Base-by-base conservation (phyloP, 2,888 invertebrate species). In the Abrostola tripartita region DNA sequence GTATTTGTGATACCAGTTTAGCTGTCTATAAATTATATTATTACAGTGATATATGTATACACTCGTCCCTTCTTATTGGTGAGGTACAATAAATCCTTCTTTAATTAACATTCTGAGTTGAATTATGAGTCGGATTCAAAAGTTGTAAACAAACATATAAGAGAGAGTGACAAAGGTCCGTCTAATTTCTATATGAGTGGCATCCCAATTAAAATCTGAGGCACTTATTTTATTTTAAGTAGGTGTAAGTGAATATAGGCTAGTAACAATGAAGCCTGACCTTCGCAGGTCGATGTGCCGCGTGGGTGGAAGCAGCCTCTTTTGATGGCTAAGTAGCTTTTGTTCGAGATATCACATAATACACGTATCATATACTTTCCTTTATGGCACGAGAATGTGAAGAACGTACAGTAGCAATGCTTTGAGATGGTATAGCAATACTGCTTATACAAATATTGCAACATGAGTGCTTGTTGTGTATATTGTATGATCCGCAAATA, bases 241-340 rank as follows among this genome's bases (percentile, higher is more conserved):
- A 59, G 55, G 51, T 55, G 47, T 59, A 58, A n/a, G 40, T 61
- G 55, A 36, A 53, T 59, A 51, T 35, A 75, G 42, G 37, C 12
- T 44, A 7, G 14, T 44, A 14, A 6, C 5, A 50, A 36, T 35
- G 14, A 47, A 24, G 41, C 35, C 49, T 70, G 75, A 72, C 77
- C 75, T 78, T 71, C 76, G n/a, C 42, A 52, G 72, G 66, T 67
- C 67, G 68, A 68, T 74, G 78, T 56, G 62, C 74, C 52, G 50
- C 61, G 78, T 78, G 65, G 78, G 76, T 47, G 54, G 65, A 6
- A 47, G 44, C 51, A 55, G 56, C 44, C 57, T 54, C 66, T 65
- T 57, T 49, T 50, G 36, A 57, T 14, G 49, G 44, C 24, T 35
- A 56, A 76, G 67, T 61, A 55, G 62, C 61, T 68, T 71, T 77